Conservation (phyloP, 2,113 vertebrate species). For the Pica pica region DNA sequence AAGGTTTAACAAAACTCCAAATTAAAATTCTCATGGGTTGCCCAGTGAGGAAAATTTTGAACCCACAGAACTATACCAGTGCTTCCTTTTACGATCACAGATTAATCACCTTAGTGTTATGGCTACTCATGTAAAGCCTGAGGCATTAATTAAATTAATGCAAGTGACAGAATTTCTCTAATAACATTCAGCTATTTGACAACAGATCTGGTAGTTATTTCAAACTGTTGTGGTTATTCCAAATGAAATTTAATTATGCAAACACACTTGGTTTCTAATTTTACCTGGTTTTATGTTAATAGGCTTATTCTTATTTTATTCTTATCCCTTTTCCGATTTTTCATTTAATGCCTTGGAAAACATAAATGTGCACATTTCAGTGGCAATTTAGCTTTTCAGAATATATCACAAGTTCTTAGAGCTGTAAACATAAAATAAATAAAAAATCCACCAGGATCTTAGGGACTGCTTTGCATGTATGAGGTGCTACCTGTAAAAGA, state of each 20-base stretch:
- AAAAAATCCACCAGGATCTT: background rate
- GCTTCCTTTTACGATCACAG: background rate
- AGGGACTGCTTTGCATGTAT: conserved; percentile 15
- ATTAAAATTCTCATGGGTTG: background rate
- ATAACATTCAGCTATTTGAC: background rate
- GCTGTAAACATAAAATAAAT: background rate
- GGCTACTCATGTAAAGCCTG: background rate
- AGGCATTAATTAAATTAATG: background rate
- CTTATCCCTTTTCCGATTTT: background rate
- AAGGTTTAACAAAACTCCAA: background rate
- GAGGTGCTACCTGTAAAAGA: conserved; percentile 6
- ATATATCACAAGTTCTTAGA: background rate
- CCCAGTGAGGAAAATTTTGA: background rate
- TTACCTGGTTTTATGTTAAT: background rate
- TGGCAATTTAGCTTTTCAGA: background rate
- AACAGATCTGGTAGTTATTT: background rate
- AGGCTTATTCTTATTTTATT: background rate
- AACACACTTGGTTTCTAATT: background rate
- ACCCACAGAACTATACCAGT: background rate
- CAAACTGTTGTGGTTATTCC: background rate
- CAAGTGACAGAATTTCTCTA: background rate
- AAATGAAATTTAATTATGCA: background rate
- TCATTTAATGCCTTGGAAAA: background rate
- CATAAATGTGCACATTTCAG: background rate
- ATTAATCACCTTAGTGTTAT: background rate